Evolutionary conservation across 2,797 vertebrate genomes (phyloP), one percentile per base, ranked within the genome.

Genomic region (Ambastaia sidthimunki): DNA sequence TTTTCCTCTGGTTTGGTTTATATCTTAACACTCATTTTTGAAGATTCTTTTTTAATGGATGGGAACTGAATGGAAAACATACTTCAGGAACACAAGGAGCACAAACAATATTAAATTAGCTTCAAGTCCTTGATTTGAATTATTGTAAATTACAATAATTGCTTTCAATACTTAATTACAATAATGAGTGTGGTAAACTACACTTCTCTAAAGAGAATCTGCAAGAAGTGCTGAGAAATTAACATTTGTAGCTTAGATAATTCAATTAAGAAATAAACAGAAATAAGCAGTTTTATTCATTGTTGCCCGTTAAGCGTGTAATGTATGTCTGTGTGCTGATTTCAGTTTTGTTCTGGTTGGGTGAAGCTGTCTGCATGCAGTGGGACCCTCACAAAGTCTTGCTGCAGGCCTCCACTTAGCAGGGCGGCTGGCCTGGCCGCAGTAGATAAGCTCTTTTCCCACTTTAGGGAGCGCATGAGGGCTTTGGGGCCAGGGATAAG

Each of bases 361-460:
- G 25, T 65, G 41, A 19, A n/a, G 31, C 73, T 59, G 70, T 71
- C 15, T 68, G 63, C 0, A 5, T 16, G 44, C 13, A 68, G 21
- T 23, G 19, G 16, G 37, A 69, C 25, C 50, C 16, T 37, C 19
- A 31, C 31, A 65, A 62, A 76, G 47, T 84, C 9, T 41, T 10
- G 37, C 37, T 41, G 7, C 37, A 41, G 37, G 9, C 37, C 37
- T 41, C 37, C 37, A 41, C 37, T 41, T 83, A 84, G 87, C 70
- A 78, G 88, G 86, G 81, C 83, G 71, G 31, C 81, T 84, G 86
- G 79, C 85, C 91, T 92, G 90, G 87, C 84, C 87, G 78, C 81
- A 82, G 87, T 83, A 90, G 92, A 93, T 93, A 93, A 92, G 88
- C 88, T 81, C 74, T 87, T 82, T 86, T 76, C 76, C 54, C 71